Evolutionary conservation across 2,797 vertebrate species (phyloP).

Genomic region (Pelobates cultripes): DNA sequence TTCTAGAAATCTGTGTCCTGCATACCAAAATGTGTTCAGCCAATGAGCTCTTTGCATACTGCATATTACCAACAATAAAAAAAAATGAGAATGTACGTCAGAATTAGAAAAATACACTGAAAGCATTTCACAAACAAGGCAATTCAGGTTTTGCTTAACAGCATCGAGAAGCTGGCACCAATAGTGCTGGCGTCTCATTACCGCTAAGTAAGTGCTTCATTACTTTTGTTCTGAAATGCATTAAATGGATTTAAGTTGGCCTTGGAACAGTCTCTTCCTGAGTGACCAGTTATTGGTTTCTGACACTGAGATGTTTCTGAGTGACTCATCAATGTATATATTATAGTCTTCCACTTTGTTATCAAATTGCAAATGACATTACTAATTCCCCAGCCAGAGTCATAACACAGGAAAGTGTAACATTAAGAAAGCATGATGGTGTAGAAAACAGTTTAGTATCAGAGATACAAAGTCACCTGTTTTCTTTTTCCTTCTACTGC

Average conservation of each 20-base stretch:
- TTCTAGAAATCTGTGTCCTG: no score
- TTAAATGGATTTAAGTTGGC: slow-evolving; percentile 45
- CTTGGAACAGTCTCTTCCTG: slow-evolving; percentile 31
- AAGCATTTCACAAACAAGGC: slow-evolving; percentile 26
- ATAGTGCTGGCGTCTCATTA: slow-evolving; percentile 50
- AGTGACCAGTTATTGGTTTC: slow-evolving; percentile 50
- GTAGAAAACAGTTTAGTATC: background rate
- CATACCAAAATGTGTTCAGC: no score
- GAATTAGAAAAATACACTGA: slow-evolving; percentile 20
- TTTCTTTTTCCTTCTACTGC: background rate
- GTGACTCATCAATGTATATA: slow-evolving; percentile 39
- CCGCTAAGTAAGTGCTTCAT: slow-evolving; percentile 47
- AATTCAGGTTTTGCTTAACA: slow-evolving; percentile 28
- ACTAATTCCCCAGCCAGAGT: slow-evolving; percentile 24
- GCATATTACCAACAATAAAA: background rate
- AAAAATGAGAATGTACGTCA: background rate
- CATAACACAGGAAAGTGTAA: slow-evolving; percentile 5
- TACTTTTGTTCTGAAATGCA: slow-evolving; percentile 47
- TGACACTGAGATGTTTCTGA: slow-evolving; percentile 15
- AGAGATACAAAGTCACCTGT: background rate
- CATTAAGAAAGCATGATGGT: slow-evolving; percentile 1
- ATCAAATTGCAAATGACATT: slow-evolving; percentile 39
- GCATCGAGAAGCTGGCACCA: slow-evolving; percentile 32
- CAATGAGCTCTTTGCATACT: background rate
- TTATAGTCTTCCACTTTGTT: slow-evolving; percentile 32